Percentiles rank a stretch among this genome's conserved stretches.
These are phyloP conservation scores for Lepidochitona cinerea DNA, from an alignment of 2,888 invertebrate species.

Conservation along the genomic window DNA sequence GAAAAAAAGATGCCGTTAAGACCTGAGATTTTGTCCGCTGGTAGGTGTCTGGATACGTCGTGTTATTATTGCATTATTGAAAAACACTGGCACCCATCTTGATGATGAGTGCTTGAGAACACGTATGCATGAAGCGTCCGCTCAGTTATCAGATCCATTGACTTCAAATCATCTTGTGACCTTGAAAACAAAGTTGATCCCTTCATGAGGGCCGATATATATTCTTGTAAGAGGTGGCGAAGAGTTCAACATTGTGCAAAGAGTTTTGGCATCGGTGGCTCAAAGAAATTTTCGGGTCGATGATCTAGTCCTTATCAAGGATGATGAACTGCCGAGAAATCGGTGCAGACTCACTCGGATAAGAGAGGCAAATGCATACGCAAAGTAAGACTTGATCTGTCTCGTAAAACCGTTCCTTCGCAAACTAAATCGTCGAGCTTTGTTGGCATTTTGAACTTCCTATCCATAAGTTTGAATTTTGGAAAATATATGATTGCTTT, in stretches of 20 bases:
- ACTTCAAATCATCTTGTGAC: conserved; percentile 24
- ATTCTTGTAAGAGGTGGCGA: conserved; percentile 26
- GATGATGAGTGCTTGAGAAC: conserved; percentile 25
- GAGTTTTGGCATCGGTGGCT: conserved; percentile 40
- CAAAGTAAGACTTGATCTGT: conserved; percentile 19
- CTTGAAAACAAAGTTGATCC: conserved; percentile 10
- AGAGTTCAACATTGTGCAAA: too few species aligned
- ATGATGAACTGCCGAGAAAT: conserved; percentile 28
- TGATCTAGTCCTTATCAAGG: conserved; percentile 36
- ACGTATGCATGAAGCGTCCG: conserved; percentile 23
- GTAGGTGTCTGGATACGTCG: conserved; percentile 28
- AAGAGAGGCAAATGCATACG: conserved; percentile 16
- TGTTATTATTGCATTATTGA: conserved; percentile 13
- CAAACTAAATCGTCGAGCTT: too few species aligned
- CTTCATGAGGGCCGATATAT: conserved; percentile 15
- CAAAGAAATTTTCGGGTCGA: conserved; percentile 24
- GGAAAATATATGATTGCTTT: background rate
- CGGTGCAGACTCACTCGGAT: conserved; percentile 26
- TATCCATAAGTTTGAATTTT: background rate
- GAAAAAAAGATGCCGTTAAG: too few species aligned
- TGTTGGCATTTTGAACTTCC: background rate
- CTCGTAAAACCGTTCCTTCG: too few species aligned
- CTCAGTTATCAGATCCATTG: conserved; percentile 20
- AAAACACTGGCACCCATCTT: background rate
- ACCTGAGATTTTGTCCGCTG: conserved; percentile 6